Conservation (phyloP, 1,140 invertebrate species). For the Neodiprion pinetum region DNA sequence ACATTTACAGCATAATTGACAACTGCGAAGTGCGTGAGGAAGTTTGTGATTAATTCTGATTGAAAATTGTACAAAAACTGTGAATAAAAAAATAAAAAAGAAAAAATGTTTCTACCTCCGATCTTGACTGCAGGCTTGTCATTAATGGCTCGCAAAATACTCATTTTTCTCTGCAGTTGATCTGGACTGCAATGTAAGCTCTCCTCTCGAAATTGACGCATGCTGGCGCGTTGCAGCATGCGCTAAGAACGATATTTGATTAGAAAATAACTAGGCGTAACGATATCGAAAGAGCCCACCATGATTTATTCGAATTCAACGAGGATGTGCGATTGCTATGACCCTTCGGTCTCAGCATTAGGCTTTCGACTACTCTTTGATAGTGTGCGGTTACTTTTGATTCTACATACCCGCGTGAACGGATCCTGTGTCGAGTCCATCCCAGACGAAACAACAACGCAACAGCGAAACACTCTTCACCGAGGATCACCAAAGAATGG, state of each 20-base stretch:
- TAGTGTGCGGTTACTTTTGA: not conserved
- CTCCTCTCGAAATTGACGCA: constrained; percentile 8
- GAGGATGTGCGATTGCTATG: too few relatives aligned
- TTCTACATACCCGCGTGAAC: not conserved
- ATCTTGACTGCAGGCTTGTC: not conserved
- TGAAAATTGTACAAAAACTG: not conserved
- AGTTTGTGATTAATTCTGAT: not conserved
- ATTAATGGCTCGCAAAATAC: constrained; percentile 9
- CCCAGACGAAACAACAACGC: not conserved
- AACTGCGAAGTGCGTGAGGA: not conserved
- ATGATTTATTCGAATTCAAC: too few relatives aligned
- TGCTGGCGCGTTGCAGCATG: not conserved
- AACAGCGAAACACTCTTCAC: not conserved
- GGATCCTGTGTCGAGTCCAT: not conserved
- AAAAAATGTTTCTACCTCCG: not conserved
- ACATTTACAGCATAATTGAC: not conserved
- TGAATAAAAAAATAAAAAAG: too few relatives aligned
- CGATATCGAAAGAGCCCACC: too few relatives aligned
- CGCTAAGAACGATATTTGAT: not conserved
- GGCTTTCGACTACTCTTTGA: too few relatives aligned
- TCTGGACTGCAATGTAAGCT: constrained; percentile 15
- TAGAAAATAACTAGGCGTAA: too few relatives aligned
- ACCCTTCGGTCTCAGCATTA: too few relatives aligned
- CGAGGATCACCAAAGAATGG: not conserved
- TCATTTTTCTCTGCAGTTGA: constrained; percentile 20